Evolutionary conservation across 2,113 vertebrate genomes (phyloP), one percentile per base, ranked within the genome.

Genomic region (Mionectes macconnelli): DNA sequence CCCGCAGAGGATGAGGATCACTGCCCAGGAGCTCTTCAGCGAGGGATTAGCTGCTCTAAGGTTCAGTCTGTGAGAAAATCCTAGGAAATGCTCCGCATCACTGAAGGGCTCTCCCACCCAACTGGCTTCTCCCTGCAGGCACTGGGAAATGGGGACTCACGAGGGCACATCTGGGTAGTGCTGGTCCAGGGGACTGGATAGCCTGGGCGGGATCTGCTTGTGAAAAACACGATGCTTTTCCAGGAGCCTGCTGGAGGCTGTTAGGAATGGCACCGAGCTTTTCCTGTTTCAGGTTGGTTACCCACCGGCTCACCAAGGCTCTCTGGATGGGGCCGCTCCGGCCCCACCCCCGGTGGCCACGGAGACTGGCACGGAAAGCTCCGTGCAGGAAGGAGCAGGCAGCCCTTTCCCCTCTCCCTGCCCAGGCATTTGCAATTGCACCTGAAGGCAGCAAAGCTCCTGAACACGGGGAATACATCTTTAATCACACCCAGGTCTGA

Each of bases 401-500:
- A 30, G 49, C 81, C 55, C 66, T 24, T 39, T 30, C 67, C 69
- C 69, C 55, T 68, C 50, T 60, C 35, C 72, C 37, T n/a, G 74
- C 11, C 2, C 1, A 8, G 70, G 70, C 60, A 33, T 52, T 87
- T 69, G 63, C 63, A 24, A 33, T 12, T 9, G 17, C 45, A 2
- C 28, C 5, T 1, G 4, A n/a, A 49, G 57, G 53, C 53, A 53
- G 57, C 22, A 85, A n/a, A 52, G 44, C 47, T 17, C 78, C 72
- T 60, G 22, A 55, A 63, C 74, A 40, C 49, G 11, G 66, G 24
- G 22, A 90, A 84, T 40, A 31, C 72, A 76, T 63, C 53, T 94
- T 93, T 89, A 91, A 95, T 89, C 59, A 44, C 8, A 47, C 56
- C 63, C 55, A 72, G 81, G 40, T 7, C 78, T 95, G 95, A 91